Evolutionary conservation across 2,113 vertebrate species (phyloP), one percentile per base, ranked within the genome.

Genomic region (Python bivittatus): DNA sequence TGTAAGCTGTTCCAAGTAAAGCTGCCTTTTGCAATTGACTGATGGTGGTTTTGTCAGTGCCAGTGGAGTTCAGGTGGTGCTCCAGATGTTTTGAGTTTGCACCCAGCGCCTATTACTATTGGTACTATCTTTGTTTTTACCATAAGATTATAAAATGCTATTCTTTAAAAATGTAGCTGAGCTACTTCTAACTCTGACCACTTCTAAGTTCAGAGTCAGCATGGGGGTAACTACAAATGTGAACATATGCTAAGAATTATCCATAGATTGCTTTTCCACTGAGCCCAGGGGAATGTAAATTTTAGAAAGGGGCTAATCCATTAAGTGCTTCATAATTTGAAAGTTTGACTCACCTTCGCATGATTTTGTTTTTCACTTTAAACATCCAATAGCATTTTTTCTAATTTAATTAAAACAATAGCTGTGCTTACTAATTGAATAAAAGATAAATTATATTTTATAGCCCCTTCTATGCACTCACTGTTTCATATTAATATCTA

Each of bases 391-490:
- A n/a, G n/a, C n/a, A n/a, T n/a, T n/a, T n/a, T n/a, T n/a, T n/a
- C n/a, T 97, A 96, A 96, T 95, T 93, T 93, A 94, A 94, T 93
- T 94, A 94, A 94, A 96, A 95, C 93, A 94, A 95, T 96, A 95
- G 94, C 95, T 95, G 94, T 96, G 95, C 92, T 95, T 96, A 93
- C 96, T 96, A 96, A 97, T 96, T 96, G 95, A 96, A 95, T 95
- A 93, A 94, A 64, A 93, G 94, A 95, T 96, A 95, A 96, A 96
- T 96, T 95, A 89, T 79, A 90, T 94, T 95, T 95, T 52, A 0
- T 95, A 90, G 91, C 95, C 94, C 94, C 96, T 94, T 95, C 92
- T 94, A 93, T 94, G 94, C 94, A 96, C 96, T 95, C 94, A 56
- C 88, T 95, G 94, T 93, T 95, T 95, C 95, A 94, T 96, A 95